Evolutionary conservation across 2,888 invertebrate genomes (phyloP), one percentile per base, ranked within the genome.

Genomic region (Agrotis puta): DNA sequence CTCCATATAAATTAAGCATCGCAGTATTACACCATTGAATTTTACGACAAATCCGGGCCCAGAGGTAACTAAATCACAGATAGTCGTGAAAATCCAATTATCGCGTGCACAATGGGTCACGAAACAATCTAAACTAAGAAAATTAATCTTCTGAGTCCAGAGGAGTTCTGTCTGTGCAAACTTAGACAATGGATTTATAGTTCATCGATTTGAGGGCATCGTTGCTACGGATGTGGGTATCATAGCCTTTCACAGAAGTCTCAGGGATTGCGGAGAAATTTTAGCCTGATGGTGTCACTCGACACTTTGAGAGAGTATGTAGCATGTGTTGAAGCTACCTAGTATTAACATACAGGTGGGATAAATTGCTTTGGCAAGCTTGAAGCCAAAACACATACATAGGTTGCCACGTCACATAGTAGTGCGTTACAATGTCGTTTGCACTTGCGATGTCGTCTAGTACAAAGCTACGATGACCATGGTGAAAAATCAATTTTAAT

Each of bases 121-220:
- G 95, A 95, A 95, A 96, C 96, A 95, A 96, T 96, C 95, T 94
- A 94, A 96, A 96, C 96, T 96, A 95, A 96, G 96, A 96, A 96
- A 95, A 96, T 96, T 96, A 96, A 96, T 96, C 96, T 95, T 94
- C 95, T 88, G 93, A 94, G 95, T 95, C 95, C 94, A 94, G 94
- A 93, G 94, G 89, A 92, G 94, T 91, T 89, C 92, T 93, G 94
- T 93, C 95, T 94, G 94, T 93, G 93, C 93, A 94, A 95, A 95
- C 95, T 95, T 95, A 93, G 94, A 95, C 96, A 96, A 95, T 94
- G 94, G 96, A 95, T 95, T 95, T 95, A 95, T 95, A 95, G 94
- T 95, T 94, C 95, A 96, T 95, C 94, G 95, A 95, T 95, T 95
- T 94, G 90, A 92, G 92, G 88, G 90, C 92, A 93, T 93, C 90